Conservation (phyloP, 2,797 vertebrate genomes). For the Erpetoichthys calabaricus region DNA sequence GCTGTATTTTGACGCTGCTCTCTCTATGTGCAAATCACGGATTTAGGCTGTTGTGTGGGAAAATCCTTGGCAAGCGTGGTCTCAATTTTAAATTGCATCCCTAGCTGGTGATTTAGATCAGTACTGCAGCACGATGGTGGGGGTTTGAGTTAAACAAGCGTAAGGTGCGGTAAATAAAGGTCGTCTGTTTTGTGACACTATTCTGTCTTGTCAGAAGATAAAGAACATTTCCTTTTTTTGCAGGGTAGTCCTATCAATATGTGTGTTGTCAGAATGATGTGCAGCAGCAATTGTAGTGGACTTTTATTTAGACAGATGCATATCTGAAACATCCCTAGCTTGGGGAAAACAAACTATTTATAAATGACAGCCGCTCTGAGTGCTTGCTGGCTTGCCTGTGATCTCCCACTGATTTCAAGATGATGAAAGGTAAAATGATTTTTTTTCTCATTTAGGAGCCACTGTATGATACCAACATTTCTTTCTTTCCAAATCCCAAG, state of each 20-base stretch:
- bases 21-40: not conserved
- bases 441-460: too few relatives aligned
- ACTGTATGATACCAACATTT: too few relatives aligned
- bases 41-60: slow-evolving; percentile 1
- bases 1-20: not conserved
- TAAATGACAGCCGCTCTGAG: too few relatives aligned
- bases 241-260: not conserved
- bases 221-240: slow-evolving; percentile 29
- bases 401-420: too few relatives aligned
- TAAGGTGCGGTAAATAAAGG: slow-evolving; percentile 38
- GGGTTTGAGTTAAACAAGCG: slow-evolving; percentile 32
- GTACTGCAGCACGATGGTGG: slow-evolving; percentile 36
- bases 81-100: slow-evolving; percentile 19
- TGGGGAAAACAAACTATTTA: too few relatives aligned
- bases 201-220: slow-evolving; percentile 40
- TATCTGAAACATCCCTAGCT: too few relatives aligned
- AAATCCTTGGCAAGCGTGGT: slow-evolving; percentile 1
- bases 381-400: too few relatives aligned
- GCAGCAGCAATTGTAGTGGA: too few relatives aligned
- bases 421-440: too few relatives aligned
- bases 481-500: too few relatives aligned
- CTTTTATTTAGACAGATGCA: too few relatives aligned
- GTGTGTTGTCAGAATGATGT: too few relatives aligned
- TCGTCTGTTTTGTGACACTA: not conserved
- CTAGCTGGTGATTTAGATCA: slow-evolving; percentile 39